Evolutionary conservation across 2,797 vertebrate species (phyloP).

Genomic region (Tiaroga cobitis): DNA sequence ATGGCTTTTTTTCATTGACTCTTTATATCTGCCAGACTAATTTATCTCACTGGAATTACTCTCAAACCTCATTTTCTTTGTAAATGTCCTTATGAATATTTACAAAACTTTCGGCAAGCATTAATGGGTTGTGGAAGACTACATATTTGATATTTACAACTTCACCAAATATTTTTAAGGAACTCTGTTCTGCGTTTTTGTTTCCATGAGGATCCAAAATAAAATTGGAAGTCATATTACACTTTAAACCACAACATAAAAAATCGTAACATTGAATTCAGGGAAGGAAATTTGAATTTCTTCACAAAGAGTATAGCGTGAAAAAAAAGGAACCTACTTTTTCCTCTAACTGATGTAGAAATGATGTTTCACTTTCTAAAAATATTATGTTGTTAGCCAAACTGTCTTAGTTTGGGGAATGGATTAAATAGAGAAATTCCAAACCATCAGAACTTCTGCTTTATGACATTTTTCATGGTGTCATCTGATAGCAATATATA

Average conservation of each 20-base stretch:
- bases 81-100: slow-evolving; percentile 62
- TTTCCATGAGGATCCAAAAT: neutral
- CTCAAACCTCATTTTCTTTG: slow-evolving; percentile 30
- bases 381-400: neutral
- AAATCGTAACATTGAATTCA: neutral
- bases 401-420: neutral
- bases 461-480: neutral
- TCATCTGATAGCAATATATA: neutral
- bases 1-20: neutral
- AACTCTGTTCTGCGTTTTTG: neutral
- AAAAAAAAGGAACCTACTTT: neutral
- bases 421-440: neutral
- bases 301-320: neutral
- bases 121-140: slow-evolving; percentile 68
- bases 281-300: neutral
- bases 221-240: neutral
- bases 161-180: slow-evolving; percentile 8
- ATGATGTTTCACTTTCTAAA: neutral
- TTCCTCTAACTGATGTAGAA: neutral
- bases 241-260: neutral
- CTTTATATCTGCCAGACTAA: neutral
- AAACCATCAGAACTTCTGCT: neutral
- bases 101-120: slow-evolving; percentile 45
- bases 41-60: slow-evolving; percentile 21
- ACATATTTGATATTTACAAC: slow-evolving; percentile 49